A percentile compares a stretch with the other conserved stretches of the same genome.
Evolutionary conservation across 2,797 vertebrate genomes (phyloP).

Genomic region (Peromyscus aztecus): DNA sequence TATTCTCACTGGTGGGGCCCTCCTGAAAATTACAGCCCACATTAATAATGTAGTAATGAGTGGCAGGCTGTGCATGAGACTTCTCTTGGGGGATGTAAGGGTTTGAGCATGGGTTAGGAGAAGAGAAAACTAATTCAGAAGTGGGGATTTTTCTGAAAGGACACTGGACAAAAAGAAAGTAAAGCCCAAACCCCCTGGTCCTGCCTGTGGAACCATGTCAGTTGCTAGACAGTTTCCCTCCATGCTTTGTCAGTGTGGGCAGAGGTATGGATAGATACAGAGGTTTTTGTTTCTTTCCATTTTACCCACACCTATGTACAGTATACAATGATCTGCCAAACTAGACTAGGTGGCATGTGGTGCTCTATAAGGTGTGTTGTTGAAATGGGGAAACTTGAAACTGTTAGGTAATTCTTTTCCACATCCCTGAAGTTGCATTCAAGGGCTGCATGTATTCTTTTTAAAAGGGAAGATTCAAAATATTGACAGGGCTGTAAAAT

Average conservation of each 20-base stretch:
- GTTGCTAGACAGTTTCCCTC: not conserved
- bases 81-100: not conserved
- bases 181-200: not conserved
- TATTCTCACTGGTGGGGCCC: not conserved
- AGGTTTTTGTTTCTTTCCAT: not conserved
- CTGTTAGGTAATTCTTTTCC: not conserved
- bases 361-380: not conserved
- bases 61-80: not conserved
- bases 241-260: not conserved
- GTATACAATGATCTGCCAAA: not conserved
- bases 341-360: not conserved
- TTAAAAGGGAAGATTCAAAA: not conserved
- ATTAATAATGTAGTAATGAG: not conserved
- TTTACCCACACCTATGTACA: not conserved
- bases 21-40: slow-evolving; percentile 19
- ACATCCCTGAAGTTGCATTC: not conserved
- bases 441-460: not conserved
- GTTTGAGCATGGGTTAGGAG: not conserved
- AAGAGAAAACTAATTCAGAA: not conserved
- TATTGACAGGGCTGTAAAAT: not conserved
- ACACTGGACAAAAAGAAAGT: not conserved
- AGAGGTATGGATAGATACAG: not conserved
- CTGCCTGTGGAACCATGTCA: not conserved
- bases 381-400: slow-evolving; percentile 4
- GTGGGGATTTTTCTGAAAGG: not conserved